Conservation (phyloP, 2,113 vertebrate species). For the Anoplopoma fimbria region DNA sequence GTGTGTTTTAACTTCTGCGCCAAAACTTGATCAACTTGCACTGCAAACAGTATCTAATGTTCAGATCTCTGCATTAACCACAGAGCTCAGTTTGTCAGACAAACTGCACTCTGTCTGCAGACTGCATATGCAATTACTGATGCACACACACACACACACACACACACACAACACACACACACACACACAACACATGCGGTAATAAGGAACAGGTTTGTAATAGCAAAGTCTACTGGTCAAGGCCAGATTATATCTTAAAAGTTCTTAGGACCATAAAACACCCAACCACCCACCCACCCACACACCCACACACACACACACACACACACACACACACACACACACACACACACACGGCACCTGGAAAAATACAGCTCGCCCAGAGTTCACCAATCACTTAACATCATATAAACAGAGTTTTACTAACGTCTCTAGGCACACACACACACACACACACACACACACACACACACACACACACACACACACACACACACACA, state of each 20-base stretch:
- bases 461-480: too few species aligned
- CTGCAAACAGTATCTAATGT: slow-evolving; percentile 14
- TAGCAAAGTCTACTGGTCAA: slow-evolving; percentile 46
- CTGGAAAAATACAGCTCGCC: slow-evolving; percentile 37
- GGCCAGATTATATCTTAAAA: slow-evolving; percentile 47
- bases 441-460: too few species aligned
- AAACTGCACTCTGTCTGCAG: slow-evolving; percentile 14
- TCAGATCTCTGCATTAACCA: slow-evolving; percentile 39
- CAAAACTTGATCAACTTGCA: slow-evolving; percentile 2
- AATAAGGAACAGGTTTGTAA: slow-evolving; percentile 56
- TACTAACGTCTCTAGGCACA: not conserved
- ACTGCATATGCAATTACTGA: slow-evolving; percentile 3
- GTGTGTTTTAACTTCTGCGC: slow-evolving; percentile 9
- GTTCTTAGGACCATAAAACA: slow-evolving; percentile 51
- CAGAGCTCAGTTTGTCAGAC: slow-evolving; percentile 19
- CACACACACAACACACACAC: slow-evolving; percentile 9
- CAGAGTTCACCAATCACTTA: slow-evolving; percentile 35
- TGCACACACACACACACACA: not conserved
- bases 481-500: not conserved
- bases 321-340: slow-evolving; percentile 1
- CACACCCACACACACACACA: not conserved
- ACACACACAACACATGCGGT: slow-evolving; percentile 12
- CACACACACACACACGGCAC: slow-evolving; percentile 8
- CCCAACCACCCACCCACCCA: not conserved
- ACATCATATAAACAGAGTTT: slow-evolving; percentile 12